These are phyloP conservation scores for Channallabes apus DNA, from an alignment of 2,797 vertebrate genomes.

Conservation along the genomic window DNA sequence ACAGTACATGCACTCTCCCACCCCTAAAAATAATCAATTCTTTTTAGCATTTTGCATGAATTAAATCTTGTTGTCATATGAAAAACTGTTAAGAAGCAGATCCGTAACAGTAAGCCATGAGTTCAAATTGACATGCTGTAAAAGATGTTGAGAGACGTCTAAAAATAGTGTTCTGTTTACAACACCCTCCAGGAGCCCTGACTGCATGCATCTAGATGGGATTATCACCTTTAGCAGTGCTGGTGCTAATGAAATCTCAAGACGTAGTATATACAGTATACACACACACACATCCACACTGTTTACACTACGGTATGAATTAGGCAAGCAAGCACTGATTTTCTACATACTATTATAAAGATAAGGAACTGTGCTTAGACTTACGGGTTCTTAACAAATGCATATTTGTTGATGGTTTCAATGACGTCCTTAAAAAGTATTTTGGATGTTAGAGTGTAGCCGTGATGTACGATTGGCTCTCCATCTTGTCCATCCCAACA, in stretches of 20 bases:
- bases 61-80: no score
- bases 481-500: constrained; percentile 97
- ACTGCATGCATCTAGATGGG: constrained; percentile 50
- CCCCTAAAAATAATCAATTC: no score
- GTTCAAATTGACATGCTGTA: constrained; percentile 23
- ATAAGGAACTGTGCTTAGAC: constrained; percentile 48
- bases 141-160: constrained; percentile 35
- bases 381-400: constrained; percentile 91
- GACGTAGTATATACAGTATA: background rate
- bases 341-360: background rate
- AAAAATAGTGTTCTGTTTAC: constrained; percentile 53
- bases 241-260: constrained; percentile 33
- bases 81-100: background rate
- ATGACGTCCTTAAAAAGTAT: constrained; percentile 97
- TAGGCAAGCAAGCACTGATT: background rate
- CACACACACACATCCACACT: background rate
- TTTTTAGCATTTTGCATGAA: background rate
- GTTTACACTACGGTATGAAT: constrained; percentile 1
- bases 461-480: constrained; percentile 95
- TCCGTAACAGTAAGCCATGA: background rate
- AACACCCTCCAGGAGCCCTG: constrained; percentile 37
- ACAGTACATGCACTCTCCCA: no score
- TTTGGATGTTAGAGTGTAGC: constrained; percentile 97
- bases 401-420: constrained; percentile 97
- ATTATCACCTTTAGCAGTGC: constrained; percentile 59